Base-by-base conservation (phyloP, 2,797 vertebrate species). In the Pristis pectinata region DNA sequence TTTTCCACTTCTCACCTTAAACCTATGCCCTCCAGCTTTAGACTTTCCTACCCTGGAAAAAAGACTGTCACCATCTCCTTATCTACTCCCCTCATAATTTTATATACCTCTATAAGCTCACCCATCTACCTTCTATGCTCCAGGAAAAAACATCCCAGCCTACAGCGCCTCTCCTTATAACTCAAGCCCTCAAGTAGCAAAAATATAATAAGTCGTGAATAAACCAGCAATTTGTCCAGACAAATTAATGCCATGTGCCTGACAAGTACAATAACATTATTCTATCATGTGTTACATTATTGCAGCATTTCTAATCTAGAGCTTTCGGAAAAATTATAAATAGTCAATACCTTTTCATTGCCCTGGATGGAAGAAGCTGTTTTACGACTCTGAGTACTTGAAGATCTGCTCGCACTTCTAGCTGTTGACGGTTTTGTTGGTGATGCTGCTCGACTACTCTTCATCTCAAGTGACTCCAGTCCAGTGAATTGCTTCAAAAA, bases 401-500 rank as follows among this genome's bases (percentile, higher is more conserved):
- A 91, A 44, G 94, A 0, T 0, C 0, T 11, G 27, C 94, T 94
- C 79, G 1, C 27, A 37, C 91, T 95, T 24, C 94, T 3, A 0
- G 34, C 5, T 37, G 67, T 93, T 15, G 94, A 83, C 0, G 0
- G 94, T 41, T 9, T 76, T 95, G 49, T 2, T 9, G 22, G 59
- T 9, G 87, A 64, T 10, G 19, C 7, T 85, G 82, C 13, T 87
- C 3, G 83, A 67, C 61, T 41, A 34, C 70, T 44, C 94, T 19
- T 1, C 94, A 5, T 91, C 11, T 0, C 56, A 27, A 0, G 72
- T 3, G 56, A 61, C n/a, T 87, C 79, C 80, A 95, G 53, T 83
- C 95, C 2, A 94, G 95, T 95, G 95, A 97, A 97, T 89, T 80
- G 96, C 95, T 95, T 97, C 95, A 98, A 95, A 95, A 97, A 97